Percentiles rank a stretch among this genome's conserved stretches.
phyloP scores from a whole-genome alignment of 1,140 invertebrate species.

The Aphaenogaster rudis region DNA sequence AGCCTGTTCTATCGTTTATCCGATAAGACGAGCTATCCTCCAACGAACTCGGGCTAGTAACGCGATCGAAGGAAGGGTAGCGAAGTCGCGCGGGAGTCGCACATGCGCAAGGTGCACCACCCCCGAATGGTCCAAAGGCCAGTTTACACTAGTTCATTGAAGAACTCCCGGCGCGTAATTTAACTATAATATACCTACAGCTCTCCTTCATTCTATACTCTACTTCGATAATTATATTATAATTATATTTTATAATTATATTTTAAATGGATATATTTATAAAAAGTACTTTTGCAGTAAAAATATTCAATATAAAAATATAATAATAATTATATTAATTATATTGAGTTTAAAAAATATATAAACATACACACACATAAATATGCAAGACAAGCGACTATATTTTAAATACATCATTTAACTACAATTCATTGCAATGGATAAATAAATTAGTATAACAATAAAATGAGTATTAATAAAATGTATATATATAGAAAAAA shows the following conservation, averaged over 20 bases:
- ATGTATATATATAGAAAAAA: background rate
- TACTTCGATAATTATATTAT: background rate
- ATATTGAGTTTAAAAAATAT: background rate
- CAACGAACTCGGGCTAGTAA: conserved; percentile 64
- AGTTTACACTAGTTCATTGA: conserved; percentile 46
- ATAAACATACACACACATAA: background rate
- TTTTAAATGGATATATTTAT: background rate
- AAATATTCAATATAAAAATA: background rate
- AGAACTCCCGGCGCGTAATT: background rate
- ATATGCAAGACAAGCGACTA: background rate
- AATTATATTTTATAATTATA: conserved; percentile 18
- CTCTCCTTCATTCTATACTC: background rate
- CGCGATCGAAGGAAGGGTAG: conserved; percentile 70
- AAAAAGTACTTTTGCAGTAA: background rate
- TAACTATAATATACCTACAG: background rate
- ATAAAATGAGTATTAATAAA: background rate
- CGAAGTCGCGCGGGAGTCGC: conserved; percentile 64
- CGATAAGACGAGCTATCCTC: conserved; percentile 68
- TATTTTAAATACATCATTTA: background rate
- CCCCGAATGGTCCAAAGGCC: conserved; percentile 61
- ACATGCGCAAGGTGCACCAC: conserved; percentile 62
- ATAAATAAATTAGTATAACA: background rate
- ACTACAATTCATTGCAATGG: background rate
- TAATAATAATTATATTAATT: background rate
- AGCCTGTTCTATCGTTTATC: conserved; percentile 53